phyloP scores from a whole-genome alignment of 2,797 vertebrate genomes.

The Pantherophis alleghaniensis region DNA sequence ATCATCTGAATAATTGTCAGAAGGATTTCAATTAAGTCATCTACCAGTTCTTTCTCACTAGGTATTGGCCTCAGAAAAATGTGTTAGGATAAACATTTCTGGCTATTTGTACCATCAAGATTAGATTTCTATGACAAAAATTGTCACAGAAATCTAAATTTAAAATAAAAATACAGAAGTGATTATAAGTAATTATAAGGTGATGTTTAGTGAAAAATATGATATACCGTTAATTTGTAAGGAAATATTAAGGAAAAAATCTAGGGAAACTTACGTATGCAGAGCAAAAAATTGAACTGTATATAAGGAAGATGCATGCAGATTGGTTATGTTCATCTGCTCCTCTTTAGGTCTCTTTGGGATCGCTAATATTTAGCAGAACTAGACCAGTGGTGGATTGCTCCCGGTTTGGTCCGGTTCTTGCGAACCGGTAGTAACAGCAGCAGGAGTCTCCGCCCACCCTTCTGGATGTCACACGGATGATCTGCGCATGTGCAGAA shows the following conservation, averaged over 20 bases:
- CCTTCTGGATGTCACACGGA: no score
- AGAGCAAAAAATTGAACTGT: not conserved
- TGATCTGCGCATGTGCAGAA: no score
- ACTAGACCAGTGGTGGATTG: not conserved
- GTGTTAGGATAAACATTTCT: not conserved
- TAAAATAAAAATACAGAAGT: not conserved
- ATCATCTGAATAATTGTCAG: not conserved
- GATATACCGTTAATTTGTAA: not conserved
- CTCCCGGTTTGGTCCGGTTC: no score
- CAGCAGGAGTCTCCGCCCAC: no score
- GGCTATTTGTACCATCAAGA: not conserved
- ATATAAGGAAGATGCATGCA: not conserved
- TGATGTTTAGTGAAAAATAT: not conserved
- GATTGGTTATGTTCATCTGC: not conserved
- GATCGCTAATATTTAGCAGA: not conserved
- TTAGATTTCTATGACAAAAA: not conserved
- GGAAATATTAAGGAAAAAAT: not conserved
- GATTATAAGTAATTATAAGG: not conserved
- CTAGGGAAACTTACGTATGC: not conserved
- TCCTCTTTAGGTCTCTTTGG: not conserved
- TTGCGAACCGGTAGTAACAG: no score
- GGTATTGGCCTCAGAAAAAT: not conserved
- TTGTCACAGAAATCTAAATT: not conserved
- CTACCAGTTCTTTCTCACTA: not conserved
- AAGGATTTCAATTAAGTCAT: not conserved